Evolutionary conservation across 2,113 vertebrate genomes (phyloP).

Genomic region (Seriola quinqueradiata): DNA sequence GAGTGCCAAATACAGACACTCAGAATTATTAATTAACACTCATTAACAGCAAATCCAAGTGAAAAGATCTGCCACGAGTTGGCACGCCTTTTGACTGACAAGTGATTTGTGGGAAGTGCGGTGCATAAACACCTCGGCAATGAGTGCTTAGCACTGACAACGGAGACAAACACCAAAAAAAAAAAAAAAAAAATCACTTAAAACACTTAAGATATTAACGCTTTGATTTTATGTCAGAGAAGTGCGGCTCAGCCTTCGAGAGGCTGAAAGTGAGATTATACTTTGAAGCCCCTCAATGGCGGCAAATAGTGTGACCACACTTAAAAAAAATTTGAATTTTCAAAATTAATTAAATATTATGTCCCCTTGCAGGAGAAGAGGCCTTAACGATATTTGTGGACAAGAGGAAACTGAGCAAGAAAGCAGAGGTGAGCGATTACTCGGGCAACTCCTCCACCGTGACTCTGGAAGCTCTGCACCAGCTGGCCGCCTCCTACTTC

Average conservation of each 20-base stretch:
- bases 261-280: neutral
- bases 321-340: too few relatives aligned
- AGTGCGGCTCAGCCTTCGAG: neutral
- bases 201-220: constrained; percentile 27
- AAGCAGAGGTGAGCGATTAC: constrained; percentile 88
- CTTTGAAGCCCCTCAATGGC: neutral
- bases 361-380: constrained; percentile 90
- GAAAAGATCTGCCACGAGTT: neutral
- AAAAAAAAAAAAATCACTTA: neutral
- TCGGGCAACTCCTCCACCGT: constrained; percentile 87
- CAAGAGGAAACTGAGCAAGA: constrained; percentile 95
- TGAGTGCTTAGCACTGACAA: neutral
- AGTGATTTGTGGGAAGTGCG: constrained; percentile 12
- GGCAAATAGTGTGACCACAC: neutral
- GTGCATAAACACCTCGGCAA: constrained; percentile 3
- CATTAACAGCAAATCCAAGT: constrained; percentile 3
- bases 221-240: constrained; percentile 28
- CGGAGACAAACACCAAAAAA: neutral
- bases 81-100: neutral
- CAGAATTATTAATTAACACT: too few relatives aligned
- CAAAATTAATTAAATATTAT: neutral
- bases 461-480: constrained; percentile 87
- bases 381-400: constrained; percentile 98
- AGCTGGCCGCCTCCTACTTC: constrained; percentile 89
- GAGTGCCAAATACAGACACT: neutral